These are phyloP conservation scores for Solenodon paradoxus DNA, from an alignment of 2,113 vertebrate species.

Conservation along the genomic window DNA sequence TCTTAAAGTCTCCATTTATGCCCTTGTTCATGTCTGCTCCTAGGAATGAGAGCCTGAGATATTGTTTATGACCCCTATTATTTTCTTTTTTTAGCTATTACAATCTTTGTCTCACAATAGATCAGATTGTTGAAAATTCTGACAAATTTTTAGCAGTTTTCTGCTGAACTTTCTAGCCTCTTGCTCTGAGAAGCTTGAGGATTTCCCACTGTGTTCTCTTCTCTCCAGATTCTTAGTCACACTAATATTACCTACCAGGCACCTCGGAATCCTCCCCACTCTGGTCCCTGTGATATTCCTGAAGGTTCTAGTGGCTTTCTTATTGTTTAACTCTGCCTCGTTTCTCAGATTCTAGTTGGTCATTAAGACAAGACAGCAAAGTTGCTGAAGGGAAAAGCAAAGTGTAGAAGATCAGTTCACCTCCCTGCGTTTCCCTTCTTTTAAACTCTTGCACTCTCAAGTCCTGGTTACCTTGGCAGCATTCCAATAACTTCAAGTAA, in stretches of 20 bases:
- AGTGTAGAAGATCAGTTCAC: not conserved
- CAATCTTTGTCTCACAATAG: not conserved
- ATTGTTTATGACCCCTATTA: not conserved
- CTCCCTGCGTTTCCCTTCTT: not conserved
- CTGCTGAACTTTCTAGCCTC: not conserved
- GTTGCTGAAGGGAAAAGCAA: not conserved
- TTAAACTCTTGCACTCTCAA: not conserved
- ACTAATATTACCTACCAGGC: not conserved
- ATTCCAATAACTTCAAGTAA: constrained; percentile 56
- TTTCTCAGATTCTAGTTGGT: not conserved
- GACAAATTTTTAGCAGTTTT: not conserved
- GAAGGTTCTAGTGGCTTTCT: not conserved
- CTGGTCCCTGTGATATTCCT: not conserved
- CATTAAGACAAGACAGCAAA: not conserved
- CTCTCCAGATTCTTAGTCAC: not conserved
- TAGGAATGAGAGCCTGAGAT: not conserved
- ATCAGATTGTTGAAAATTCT: not conserved
- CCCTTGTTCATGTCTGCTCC: not conserved
- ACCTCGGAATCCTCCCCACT: not conserved
- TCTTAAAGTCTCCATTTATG: not conserved
- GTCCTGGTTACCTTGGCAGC: constrained; percentile 41
- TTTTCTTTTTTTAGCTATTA: not conserved
- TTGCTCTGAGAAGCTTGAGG: not conserved
- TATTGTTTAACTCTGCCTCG: not conserved
- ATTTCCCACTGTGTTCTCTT: not conserved